Evolutionary conservation across 2,113 vertebrate genomes (phyloP).

Genomic region (Thalassarche chlororhynchos): DNA sequence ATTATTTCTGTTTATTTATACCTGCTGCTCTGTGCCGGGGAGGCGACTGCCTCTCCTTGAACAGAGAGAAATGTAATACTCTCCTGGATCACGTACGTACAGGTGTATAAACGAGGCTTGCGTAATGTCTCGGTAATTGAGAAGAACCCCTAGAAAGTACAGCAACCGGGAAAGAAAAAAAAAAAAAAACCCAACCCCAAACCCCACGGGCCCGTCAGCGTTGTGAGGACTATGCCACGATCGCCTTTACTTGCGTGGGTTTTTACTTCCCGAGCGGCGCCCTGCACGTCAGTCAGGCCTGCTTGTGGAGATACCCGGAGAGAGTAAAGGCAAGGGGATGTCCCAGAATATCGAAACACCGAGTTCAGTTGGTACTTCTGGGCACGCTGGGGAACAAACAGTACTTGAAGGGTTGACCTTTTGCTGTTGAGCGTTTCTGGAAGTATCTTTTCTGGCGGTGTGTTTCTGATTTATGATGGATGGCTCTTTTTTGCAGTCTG

Average conservation of each 20-base stretch:
- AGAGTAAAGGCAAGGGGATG: neutral
- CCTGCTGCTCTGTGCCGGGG: neutral
- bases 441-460: neutral
- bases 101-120: neutral
- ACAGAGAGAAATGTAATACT: rapidly evolving
- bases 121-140: rapidly evolving
- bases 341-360: too few species aligned
- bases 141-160: neutral
- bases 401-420: rapidly evolving
- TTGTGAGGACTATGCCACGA: rapidly evolving
- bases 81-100: neutral
- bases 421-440: neutral
- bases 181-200: neutral
- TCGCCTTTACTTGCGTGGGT: rapidly evolving
- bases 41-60: neutral
- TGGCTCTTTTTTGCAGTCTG: constrained; percentile 84
- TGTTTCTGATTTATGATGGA: neutral
- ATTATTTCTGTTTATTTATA: neutral
- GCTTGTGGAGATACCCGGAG: too few species aligned
- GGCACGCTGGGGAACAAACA: neutral
- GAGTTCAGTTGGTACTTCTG: neutral
- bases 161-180: neutral
- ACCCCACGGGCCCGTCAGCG: rapidly evolving
- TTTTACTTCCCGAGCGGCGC: neutral
- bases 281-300: neutral